Evolutionary conservation across 2,888 invertebrate species (phyloP).

Genomic region (Clistopyga incitator): DNA sequence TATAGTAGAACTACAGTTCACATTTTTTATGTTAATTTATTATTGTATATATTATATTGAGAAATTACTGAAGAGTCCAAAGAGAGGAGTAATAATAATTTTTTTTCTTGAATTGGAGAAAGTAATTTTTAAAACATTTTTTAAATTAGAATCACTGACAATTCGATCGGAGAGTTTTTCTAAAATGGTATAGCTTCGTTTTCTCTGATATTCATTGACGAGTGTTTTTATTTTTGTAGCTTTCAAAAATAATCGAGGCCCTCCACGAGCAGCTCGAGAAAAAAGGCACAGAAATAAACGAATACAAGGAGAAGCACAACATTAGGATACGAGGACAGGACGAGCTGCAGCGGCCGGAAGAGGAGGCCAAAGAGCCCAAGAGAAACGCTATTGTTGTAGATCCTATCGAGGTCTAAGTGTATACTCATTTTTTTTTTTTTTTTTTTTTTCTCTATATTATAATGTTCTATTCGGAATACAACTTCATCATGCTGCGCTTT

Average conservation of each 20-base stretch:
- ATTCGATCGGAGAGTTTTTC: too few species aligned
- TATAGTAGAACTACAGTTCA: too few species aligned
- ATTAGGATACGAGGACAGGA: slow-evolving; percentile 92
- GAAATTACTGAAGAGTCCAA: too few species aligned
- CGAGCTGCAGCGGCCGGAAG: slow-evolving; percentile 82
- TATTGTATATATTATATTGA: too few species aligned
- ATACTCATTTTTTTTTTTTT: slow-evolving; percentile 56
- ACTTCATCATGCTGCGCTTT: slow-evolving; percentile 22
- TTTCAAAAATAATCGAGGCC: slow-evolving; percentile 91
- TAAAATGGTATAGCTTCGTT: too few species aligned
- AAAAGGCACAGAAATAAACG: slow-evolving; percentile 96
- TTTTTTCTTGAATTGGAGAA: too few species aligned
- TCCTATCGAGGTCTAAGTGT: slow-evolving; percentile 75
- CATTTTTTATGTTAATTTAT: too few species aligned
- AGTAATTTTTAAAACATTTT: too few species aligned
- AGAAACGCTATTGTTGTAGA: slow-evolving; percentile 80
- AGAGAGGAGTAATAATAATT: too few species aligned
- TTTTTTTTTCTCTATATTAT: slow-evolving; percentile 63
- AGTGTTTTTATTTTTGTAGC: slow-evolving; percentile 82
- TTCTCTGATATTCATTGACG: background rate
- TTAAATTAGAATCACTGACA: too few species aligned
- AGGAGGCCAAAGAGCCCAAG: slow-evolving; percentile 79
- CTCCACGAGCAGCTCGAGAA: slow-evolving; percentile 92
- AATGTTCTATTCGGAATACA: slow-evolving; percentile 51
- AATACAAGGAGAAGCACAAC: slow-evolving; percentile 95